phyloP scores from a whole-genome alignment of 2,888 invertebrate genomes.

The Mesorhabditis belari region DNA sequence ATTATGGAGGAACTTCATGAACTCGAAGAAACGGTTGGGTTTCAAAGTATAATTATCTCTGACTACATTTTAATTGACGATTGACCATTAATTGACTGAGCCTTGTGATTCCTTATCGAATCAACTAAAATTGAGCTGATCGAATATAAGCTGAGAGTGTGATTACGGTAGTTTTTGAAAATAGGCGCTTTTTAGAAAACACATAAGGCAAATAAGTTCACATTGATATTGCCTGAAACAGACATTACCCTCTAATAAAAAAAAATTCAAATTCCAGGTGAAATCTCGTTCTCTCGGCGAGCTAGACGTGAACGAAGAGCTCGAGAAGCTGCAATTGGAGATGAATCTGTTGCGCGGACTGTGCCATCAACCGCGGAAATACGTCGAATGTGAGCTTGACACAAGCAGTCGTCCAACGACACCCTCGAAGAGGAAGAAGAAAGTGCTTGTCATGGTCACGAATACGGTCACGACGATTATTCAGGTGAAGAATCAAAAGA shows the following conservation, averaged over 20 bases:
- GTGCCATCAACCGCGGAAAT: constrained; percentile 28
- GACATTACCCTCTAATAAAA: too few relatives aligned
- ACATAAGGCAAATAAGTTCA: too few relatives aligned
- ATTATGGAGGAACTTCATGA: constrained; percentile 20
- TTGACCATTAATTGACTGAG: too few relatives aligned
- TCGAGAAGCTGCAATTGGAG: constrained; percentile 34
- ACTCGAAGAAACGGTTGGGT: constrained; percentile 20
- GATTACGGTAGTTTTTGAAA: too few relatives aligned
- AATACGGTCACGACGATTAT: constrained; percentile 49
- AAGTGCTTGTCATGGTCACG: constrained; percentile 41
- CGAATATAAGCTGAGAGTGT: too few relatives aligned
- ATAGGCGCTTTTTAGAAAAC: too few relatives aligned
- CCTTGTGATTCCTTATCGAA: too few relatives aligned
- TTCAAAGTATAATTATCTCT: too few relatives aligned
- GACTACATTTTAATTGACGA: too few relatives aligned
- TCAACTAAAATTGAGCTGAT: too few relatives aligned
- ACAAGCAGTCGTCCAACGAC: constrained; percentile 20
- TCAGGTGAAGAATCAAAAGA: too few relatives aligned
- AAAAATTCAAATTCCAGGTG: not conserved
- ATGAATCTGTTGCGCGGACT: constrained; percentile 32
- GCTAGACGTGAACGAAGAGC: constrained; percentile 24
- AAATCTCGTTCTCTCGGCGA: constrained; percentile 9
- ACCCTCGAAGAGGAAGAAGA: constrained; percentile 24
- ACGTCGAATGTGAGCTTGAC: constrained; percentile 34
- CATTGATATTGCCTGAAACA: too few relatives aligned